Percentiles rank a stretch among this genome's conserved stretches.
Conservation (phyloP, 2,888 invertebrate species). For the Pemphredon lugubris region DNA sequence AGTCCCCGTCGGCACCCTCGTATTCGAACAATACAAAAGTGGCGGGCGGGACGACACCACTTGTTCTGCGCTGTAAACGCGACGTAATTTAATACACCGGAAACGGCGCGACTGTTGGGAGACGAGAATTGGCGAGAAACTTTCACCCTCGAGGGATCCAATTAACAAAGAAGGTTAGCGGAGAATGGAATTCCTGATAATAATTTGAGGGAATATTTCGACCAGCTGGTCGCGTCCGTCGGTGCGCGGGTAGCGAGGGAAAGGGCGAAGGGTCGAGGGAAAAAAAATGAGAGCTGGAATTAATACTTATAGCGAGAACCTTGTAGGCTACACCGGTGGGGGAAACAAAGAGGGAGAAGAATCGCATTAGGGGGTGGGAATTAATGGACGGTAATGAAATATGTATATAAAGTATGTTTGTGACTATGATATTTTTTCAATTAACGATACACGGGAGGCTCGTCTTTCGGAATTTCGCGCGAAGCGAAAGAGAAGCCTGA, state of each 20-base stretch:
- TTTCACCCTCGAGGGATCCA: neutral
- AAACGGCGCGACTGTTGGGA: too few species aligned
- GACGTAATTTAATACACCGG: too few species aligned
- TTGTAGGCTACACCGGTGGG: conserved; percentile 1
- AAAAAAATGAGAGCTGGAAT: conserved; percentile 3
- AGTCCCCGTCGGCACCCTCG: neutral
- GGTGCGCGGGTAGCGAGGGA: neutral
- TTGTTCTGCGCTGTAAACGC: too few species aligned
- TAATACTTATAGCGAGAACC: conserved; percentile 7
- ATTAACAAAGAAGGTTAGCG: conserved; percentile 13
- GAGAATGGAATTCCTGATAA: conserved; percentile 21
- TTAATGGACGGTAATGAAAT: conserved; percentile 2
- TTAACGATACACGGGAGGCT: neutral
- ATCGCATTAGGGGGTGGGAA: neutral
- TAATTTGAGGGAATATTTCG: conserved; percentile 14
- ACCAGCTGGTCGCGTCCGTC: neutral
- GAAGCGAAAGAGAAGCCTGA: too few species aligned
- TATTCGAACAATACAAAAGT: too few species aligned
- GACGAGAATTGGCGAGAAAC: neutral
- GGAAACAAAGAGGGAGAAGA: conserved; percentile 2
- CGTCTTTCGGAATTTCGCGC: neutral
- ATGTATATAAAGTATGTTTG: too few species aligned
- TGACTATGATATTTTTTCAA: too few species aligned
- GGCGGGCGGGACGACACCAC: too few species aligned
- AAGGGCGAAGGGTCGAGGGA: neutral